Evolutionary conservation across 1,140 invertebrate genomes (phyloP).

Genomic region (Drosophila aff.): DNA sequence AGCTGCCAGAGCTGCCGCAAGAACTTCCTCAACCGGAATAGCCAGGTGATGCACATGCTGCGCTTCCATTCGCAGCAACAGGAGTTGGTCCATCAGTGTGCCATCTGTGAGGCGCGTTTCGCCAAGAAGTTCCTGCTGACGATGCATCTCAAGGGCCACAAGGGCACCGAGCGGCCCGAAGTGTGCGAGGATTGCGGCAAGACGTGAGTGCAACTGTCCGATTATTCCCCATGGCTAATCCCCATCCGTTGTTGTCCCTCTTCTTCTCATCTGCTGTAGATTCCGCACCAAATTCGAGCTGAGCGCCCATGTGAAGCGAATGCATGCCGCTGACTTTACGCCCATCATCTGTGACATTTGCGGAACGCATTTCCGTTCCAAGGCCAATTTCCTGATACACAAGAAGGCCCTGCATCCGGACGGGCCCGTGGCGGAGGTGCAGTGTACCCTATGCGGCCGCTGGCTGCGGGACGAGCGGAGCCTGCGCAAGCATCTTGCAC

Average conservation of each 20-base stretch:
- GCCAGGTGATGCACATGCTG: slow-evolving; percentile 75
- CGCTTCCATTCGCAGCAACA: slow-evolving; percentile 73
- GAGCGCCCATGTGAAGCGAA: slow-evolving; percentile 66
- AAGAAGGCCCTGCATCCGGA: slow-evolving; percentile 74
- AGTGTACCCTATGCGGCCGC: slow-evolving; percentile 69
- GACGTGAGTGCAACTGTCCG: slow-evolving; percentile 29
- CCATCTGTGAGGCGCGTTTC: slow-evolving; percentile 67
- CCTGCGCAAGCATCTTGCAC: slow-evolving; percentile 69
- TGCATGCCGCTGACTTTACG: slow-evolving; percentile 70
- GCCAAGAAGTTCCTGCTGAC: slow-evolving; percentile 75
- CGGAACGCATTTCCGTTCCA: slow-evolving; percentile 69
- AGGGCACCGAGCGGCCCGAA: slow-evolving; percentile 69
- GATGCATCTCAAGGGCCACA: slow-evolving; percentile 73
- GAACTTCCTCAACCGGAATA: slow-evolving; percentile 72
- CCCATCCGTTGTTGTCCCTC: not conserved
- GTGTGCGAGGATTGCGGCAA: slow-evolving; percentile 67
- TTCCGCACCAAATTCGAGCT: slow-evolving; percentile 65
- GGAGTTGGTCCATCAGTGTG: slow-evolving; percentile 68
- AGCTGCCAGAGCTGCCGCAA: slow-evolving; percentile 67
- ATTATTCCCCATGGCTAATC: not conserved
- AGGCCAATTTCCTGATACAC: slow-evolving; percentile 74
- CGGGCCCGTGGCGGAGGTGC: slow-evolving; percentile 71
- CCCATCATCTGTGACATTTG: slow-evolving; percentile 78
- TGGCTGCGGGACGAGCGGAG: slow-evolving; percentile 79
- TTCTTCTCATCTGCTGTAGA: slow-evolving; percentile 21